Base-by-base conservation (phyloP, 2,797 vertebrate genomes). In the Melanogrammus aeglefinus region DNA sequence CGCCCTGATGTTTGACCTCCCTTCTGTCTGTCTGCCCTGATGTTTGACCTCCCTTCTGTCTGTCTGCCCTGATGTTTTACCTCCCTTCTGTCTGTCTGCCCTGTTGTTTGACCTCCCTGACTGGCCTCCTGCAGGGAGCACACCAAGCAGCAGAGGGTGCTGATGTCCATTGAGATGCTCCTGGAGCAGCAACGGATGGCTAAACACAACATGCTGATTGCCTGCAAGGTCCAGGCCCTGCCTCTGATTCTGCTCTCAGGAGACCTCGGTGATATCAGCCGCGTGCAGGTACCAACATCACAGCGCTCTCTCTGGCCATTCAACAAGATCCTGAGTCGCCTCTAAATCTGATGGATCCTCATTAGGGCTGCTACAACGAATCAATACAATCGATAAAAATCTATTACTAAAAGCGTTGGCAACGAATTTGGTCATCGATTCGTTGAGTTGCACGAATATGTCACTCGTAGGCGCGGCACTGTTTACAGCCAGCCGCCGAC, bases 171-270 rank as follows among this genome's bases (percentile, higher is more conserved):
- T 29, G 96, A 99, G 85, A 89, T 88, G 0, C 87, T 92, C 24
- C 80, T 98, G 86, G 98, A 99, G 85, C 95, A 96, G 75, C 95
- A 93, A 74, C 94, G 86, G 16, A 76, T 97, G 75, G 91, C 91
- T 77, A 90, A 91, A 84, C 98, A 99, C 86, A 99, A 99, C 82
- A 16, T 96, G 73, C 94, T 99, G 77, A 92, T 98, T 38, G 91
- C 90, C 69, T 99, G 97, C 88, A 99, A 98, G 86, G 94, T 99
- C 51, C 91, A 96, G 77, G 84, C 92, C 83, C 87, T 97, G 72
- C 94, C 93, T 24, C 79, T 99, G 81, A 77, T 73, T 5, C 88
- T 99, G 39, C 81, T 96, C n/a, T 88, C 88, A n/a, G 98, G 98
- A 73, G 94, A 87, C 0, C 82, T 99, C 83, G 88, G 96, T 44